A percentile compares a stretch with the other conserved stretches of the same genome.
Evolutionary conservation across 2,888 invertebrate genomes (phyloP).

Genomic region (Xestoiulus laeticollis): DNA sequence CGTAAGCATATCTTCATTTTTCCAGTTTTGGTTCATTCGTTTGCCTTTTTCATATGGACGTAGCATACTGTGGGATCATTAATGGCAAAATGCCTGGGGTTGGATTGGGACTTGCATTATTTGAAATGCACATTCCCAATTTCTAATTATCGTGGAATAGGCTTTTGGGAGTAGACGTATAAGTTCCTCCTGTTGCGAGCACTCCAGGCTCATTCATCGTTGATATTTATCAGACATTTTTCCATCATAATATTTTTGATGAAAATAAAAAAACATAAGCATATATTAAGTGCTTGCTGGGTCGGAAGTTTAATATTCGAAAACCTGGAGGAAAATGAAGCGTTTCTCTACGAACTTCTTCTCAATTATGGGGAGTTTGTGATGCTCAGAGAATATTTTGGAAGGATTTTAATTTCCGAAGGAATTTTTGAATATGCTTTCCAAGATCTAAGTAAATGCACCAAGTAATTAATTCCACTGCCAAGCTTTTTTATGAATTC

Average conservation of each 20-base stretch:
- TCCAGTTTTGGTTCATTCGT: neutral
- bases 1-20: neutral
- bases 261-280: slow-evolving; percentile 21
- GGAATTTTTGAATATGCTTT: neutral
- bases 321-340: slow-evolving; percentile 21
- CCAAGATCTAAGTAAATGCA: neutral
- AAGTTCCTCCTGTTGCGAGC: neutral
- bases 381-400: neutral
- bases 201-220: slow-evolving; percentile 29
- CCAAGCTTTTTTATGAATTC: neutral
- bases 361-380: slow-evolving; percentile 2
- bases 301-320: slow-evolving; percentile 19
- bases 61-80: neutral
- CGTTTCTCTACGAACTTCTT: neutral
- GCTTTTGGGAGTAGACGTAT: neutral
- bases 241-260: slow-evolving; percentile 31
- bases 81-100: slow-evolving; percentile 37
- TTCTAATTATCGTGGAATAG: slow-evolving; percentile 37
- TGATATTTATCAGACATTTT: slow-evolving; percentile 37
- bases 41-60: neutral
- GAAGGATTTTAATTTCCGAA: neutral
- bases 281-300: slow-evolving; percentile 18
- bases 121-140: slow-evolving; percentile 37
- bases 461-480: neutral
- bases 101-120: slow-evolving; percentile 23